Percentiles rank a stretch among this genome's conserved stretches.
phyloP scores from a whole-genome alignment of 2,888 invertebrate species.

The Hartigia nigra region DNA sequence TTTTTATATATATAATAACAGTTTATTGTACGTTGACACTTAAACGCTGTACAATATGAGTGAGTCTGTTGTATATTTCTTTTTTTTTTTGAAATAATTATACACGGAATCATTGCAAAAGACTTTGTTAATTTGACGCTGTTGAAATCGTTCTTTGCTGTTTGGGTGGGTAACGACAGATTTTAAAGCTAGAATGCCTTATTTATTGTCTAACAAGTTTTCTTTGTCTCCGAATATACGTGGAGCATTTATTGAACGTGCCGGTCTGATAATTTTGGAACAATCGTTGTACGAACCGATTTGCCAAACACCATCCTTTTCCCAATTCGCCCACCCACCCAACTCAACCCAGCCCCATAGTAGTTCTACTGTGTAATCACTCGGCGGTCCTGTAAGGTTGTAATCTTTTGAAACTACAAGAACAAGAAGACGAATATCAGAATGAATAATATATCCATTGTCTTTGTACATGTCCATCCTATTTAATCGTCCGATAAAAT shows the following conservation, averaged over 20 bases:
- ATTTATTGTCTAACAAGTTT: conserved; percentile 37
- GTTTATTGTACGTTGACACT: not conserved
- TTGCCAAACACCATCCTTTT: conserved; percentile 27
- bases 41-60: not conserved
- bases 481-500: conserved; percentile 58
- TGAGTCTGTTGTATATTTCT: not conserved
- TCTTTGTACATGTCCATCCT: conserved; percentile 56
- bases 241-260: conserved; percentile 40
- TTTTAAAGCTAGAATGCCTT: conserved; percentile 31
- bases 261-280: conserved; percentile 55
- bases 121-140: not conserved
- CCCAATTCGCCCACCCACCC: conserved; percentile 15
- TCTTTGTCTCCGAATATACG: conserved; percentile 17
- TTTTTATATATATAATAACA: not conserved
- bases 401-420: not conserved
- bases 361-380: not conserved
- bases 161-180: conserved; percentile 20
- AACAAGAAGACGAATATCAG: not conserved
- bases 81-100: not conserved
- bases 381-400: not conserved
- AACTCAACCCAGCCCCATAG: conserved; percentile 22
- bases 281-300: conserved; percentile 34
- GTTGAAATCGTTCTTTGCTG: conserved; percentile 17
- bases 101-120: not conserved
- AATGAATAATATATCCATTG: conserved; percentile 38